Conservation (phyloP, 2,113 vertebrate species). For the Ochotona princeps region DNA sequence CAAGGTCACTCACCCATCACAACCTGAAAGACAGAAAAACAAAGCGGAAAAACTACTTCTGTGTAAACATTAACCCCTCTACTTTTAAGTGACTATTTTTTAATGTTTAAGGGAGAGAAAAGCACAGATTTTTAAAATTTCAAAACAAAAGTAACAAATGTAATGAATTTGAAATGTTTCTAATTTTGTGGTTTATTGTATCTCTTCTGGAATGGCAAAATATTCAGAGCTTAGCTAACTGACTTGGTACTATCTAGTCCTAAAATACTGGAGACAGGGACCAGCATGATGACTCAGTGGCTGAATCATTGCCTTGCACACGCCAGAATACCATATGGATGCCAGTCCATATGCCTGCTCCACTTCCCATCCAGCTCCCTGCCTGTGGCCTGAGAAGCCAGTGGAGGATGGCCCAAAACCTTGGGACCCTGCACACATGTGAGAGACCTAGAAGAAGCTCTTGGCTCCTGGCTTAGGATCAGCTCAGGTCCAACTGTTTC, state of each 20-base stretch:
- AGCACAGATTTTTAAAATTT: constrained; percentile 33
- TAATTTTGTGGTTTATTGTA: not conserved
- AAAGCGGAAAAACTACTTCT: not conserved
- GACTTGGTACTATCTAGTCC: not conserved
- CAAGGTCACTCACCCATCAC: constrained; percentile 64
- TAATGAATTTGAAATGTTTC: constrained; percentile 38
- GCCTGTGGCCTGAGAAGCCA: too few relatives aligned
- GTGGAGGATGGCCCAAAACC: too few relatives aligned
- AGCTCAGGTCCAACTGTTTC: too few relatives aligned
- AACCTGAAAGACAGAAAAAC: constrained; percentile 26
- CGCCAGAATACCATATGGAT: too few relatives aligned
- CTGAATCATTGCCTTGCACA: too few relatives aligned
- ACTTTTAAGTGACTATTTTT: constrained; percentile 45
- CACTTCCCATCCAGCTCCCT: too few relatives aligned
- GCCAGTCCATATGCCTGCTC: too few relatives aligned
- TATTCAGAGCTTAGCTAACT: constrained; percentile 30
- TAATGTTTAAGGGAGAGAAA: constrained; percentile 39
- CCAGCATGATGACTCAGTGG: too few relatives aligned
- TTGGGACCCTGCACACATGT: too few relatives aligned
- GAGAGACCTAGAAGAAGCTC: too few relatives aligned
- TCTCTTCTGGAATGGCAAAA: constrained; percentile 19
- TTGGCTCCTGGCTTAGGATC: too few relatives aligned
- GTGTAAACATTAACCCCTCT: constrained; percentile 73
- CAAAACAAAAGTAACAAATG: constrained; percentile 52
- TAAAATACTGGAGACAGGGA: constrained; percentile 14